Percentiles rank a stretch among this genome's conserved stretches.
These are phyloP conservation scores for Xenus cinereus DNA, from an alignment of 2,113 vertebrate species.

Conservation along the genomic window DNA sequence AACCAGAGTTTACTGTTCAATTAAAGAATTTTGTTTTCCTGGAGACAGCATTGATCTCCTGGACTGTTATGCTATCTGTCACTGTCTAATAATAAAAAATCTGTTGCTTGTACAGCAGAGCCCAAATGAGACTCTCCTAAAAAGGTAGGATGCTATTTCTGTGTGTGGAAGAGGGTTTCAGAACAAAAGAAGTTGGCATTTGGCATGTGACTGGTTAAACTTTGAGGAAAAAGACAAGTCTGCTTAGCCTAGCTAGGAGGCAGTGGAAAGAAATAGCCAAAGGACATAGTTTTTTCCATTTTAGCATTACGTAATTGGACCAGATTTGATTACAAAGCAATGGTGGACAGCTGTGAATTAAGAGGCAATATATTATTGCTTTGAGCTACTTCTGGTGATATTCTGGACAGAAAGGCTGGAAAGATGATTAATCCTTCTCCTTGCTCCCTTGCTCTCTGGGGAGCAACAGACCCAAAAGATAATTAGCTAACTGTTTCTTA, in stretches of 20 bases:
- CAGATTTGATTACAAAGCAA: neutral
- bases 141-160: neutral
- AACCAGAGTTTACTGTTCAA: neutral
- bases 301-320: neutral
- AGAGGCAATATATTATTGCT: neutral
- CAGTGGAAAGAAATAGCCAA: neutral
- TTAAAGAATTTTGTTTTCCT: constrained; percentile 52
- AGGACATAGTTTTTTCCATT: neutral
- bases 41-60: neutral
- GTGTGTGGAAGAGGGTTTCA: neutral
- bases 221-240: neutral
- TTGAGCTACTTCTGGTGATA: neutral
- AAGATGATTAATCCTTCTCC: neutral
- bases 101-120: neutral
- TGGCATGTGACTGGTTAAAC: neutral
- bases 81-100: constrained; percentile 11
- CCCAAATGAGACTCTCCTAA: neutral
- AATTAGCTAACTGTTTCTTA: neutral
- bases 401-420: neutral
- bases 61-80: constrained; percentile 25
- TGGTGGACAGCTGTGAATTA: neutral
- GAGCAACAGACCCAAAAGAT: neutral
- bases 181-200: neutral
- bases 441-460: neutral
- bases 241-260: neutral